Evolutionary conservation across 53 echinoderm and acorn worm species (phyloP), one percentile per base, ranked within the genome.

Genomic region (Hippasteria phrygiana): DNA sequence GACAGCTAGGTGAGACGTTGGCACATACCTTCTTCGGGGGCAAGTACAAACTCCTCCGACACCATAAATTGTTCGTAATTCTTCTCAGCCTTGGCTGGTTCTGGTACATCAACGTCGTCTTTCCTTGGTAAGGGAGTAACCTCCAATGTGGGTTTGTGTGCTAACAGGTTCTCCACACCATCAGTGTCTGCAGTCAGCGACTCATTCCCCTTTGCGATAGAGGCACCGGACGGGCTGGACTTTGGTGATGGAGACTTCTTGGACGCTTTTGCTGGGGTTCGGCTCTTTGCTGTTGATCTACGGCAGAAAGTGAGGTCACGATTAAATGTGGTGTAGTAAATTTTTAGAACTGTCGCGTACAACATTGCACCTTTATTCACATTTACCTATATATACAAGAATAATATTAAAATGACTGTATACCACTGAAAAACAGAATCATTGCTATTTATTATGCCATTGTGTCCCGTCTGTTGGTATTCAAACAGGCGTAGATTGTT

Each of bases 51-150:
- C 85, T 85, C 85, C 2, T 89, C 92, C 1, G 84, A 67, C 29
- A 77, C 83, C 85, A 92, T 72, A 26, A 92, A 78, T 20, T 72
- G 54, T 43, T 65, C 71, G 5, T 48, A 88, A 20, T 66, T 65
- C 67, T 88, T 64, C 4, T 75, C 87, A 4, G 73, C 18, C 87
- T 73, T 72, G 56, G 14, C 48, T 20, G 75, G 13, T 11, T 86
- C 87, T 8, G 51, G 40, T 20, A 71, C 83, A 1, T 83, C 75
- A 18, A 56, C 17, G 9, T 65, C 76, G 6, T 92, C 89, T 12
- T 85, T 89, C 62, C 78, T 65, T 34, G 92, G 88, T 29, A 88
- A 62, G 4, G 89, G 92, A 10, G 89, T 67, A 31, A 84, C 75
- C 54, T 85, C 85, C 0, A 83, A 62, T 34, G 67, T 84, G 2